A percentile compares a stretch with the other conserved stretches of the same genome.
phyloP scores from a whole-genome alignment of 2,888 invertebrate species.

The Tricholauxania praeusta region DNA sequence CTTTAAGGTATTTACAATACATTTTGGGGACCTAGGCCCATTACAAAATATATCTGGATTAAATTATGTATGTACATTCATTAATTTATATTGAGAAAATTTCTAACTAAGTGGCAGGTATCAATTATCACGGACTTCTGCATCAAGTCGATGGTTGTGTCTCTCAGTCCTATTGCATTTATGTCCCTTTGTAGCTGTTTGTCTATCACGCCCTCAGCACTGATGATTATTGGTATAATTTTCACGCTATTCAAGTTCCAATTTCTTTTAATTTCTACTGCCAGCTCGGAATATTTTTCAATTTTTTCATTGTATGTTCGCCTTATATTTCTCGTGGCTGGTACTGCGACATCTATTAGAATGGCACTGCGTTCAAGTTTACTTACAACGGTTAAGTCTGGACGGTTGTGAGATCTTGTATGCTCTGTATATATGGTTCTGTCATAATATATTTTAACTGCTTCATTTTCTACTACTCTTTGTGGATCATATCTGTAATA shows the following conservation, averaged over 20 bases:
- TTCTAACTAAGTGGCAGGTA: too few species aligned
- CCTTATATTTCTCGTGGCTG: conserved; percentile 25
- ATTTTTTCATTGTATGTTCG: conserved; percentile 28
- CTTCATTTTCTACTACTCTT: conserved; percentile 19
- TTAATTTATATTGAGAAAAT: too few species aligned
- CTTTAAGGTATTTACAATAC: too few species aligned
- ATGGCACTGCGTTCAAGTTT: conserved; percentile 22
- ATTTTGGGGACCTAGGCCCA: conserved; percentile 35
- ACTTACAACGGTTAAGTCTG: conserved; percentile 20
- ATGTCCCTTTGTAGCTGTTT: too few species aligned
- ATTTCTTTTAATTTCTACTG: too few species aligned
- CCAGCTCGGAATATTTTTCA: conserved; percentile 31
- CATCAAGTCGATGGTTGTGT: too few species aligned
- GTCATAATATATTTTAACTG: conserved; percentile 29
- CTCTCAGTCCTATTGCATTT: too few species aligned
- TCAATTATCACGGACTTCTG: too few species aligned
- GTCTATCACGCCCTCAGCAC: too few species aligned
- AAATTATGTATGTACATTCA: too few species aligned
- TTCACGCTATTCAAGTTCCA: too few species aligned
- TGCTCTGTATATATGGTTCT: conserved; percentile 30
- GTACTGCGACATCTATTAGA: conserved; percentile 33
- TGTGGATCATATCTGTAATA: conserved; percentile 18
- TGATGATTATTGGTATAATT: too few species aligned
- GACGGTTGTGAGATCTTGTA: conserved; percentile 26
- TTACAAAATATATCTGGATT: conserved; percentile 31